Evolutionary conservation across 2,113 vertebrate species (phyloP).

Genomic region (Smithornis capensis): DNA sequence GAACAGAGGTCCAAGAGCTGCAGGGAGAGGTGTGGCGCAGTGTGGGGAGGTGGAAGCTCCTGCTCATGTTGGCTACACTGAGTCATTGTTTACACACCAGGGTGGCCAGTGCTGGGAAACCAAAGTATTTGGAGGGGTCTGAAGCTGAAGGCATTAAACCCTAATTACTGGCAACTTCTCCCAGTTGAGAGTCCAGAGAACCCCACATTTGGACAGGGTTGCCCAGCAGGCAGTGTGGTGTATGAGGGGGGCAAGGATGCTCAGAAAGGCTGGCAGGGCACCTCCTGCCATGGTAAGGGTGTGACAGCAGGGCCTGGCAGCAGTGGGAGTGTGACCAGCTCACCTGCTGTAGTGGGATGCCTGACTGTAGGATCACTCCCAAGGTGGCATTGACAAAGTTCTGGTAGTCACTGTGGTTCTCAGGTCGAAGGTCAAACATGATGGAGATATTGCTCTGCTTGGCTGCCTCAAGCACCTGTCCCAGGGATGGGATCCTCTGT

Average conservation of each 20-base stretch:
- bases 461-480: constrained; percentile 70
- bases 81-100: constrained; percentile 24
- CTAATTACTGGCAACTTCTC: neutral
- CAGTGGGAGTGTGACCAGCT: neutral
- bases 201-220: neutral
- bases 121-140: neutral
- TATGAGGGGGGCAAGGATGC: neutral
- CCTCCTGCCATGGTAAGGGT: neutral
- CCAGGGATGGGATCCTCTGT: constrained; percentile 79
- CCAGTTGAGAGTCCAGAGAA: neutral
- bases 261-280: neutral
- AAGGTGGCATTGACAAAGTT: constrained; percentile 73
- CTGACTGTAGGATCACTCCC: constrained; percentile 64
- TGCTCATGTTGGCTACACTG: neutral
- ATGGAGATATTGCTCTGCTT: constrained; percentile 77
- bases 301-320: neutral
- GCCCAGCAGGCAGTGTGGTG: neutral
- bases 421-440: constrained; percentile 86
- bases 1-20: neutral
- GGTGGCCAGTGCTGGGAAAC: neutral
- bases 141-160: neutral
- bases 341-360: constrained; percentile 75
- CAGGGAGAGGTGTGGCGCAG: neutral
- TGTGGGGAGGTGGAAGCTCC: neutral
- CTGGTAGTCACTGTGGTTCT: constrained; percentile 63